phyloP scores from a whole-genome alignment of 2,888 invertebrate genomes.

The Pachycephus smyrnensis region DNA sequence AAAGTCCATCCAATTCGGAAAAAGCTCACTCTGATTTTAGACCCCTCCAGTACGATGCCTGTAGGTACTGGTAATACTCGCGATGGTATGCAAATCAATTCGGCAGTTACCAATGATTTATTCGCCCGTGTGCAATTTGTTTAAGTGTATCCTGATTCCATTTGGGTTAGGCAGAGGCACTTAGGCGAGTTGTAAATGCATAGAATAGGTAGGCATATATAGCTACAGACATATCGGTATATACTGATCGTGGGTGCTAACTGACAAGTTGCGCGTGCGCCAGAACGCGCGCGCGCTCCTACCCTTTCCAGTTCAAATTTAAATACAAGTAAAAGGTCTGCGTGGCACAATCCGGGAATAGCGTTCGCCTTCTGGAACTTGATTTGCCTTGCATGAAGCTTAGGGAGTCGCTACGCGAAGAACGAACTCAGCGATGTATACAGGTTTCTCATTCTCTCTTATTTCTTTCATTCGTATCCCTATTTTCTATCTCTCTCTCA shows the following conservation, averaged over 20 bases:
- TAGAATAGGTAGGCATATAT: conserved; percentile 28
- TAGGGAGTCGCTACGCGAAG: conserved; percentile 41
- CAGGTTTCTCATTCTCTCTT: conserved; percentile 17
- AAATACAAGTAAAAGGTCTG: conserved; percentile 65
- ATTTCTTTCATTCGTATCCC: conserved; percentile 5
- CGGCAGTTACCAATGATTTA: conserved; percentile 60
- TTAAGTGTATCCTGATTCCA: conserved; percentile 66
- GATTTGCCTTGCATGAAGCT: conserved; percentile 67
- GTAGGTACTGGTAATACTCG: conserved; percentile 41
- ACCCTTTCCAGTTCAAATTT: conserved; percentile 57
- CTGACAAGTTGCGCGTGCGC: conserved; percentile 25
- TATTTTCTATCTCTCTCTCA: conserved; percentile 4
- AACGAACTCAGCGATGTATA: conserved; percentile 50
- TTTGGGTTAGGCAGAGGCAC: conserved; percentile 53
- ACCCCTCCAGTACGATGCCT: conserved; percentile 35
- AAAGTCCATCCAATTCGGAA: conserved; percentile 52
- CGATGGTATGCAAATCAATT: conserved; percentile 65
- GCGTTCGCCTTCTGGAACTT: conserved; percentile 54
- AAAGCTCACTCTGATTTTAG: conserved; percentile 59
- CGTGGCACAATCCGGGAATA: conserved; percentile 56
- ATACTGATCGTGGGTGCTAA: background rate
- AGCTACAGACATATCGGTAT: conserved; percentile 17
- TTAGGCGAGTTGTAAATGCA: conserved; percentile 42
- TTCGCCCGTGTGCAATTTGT: conserved; percentile 60
- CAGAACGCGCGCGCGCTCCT: conserved; percentile 26